A percentile compares a stretch with the other conserved stretches of the same genome.
Conservation (phyloP, 1,140 invertebrate species). For the Drosophila fuyamai region DNA sequence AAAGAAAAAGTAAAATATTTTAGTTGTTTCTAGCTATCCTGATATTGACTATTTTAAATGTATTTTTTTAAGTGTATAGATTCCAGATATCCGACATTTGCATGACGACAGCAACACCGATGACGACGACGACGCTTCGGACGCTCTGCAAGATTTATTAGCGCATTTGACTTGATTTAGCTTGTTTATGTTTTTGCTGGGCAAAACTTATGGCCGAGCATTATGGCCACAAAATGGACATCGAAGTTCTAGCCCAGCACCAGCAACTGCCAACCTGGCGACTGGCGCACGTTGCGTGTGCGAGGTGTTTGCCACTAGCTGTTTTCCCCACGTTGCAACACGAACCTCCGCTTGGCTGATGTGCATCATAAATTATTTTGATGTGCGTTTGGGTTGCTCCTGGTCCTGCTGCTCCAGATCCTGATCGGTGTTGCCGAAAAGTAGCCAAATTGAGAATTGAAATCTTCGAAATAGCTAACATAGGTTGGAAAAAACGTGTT, state of each 20-base stretch:
- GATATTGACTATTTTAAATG: no score
- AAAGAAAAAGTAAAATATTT: no score
- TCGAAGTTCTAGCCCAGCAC: slow-evolving; percentile 37
- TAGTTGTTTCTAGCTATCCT: no score
- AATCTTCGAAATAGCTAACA: not conserved
- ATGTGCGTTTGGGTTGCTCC: slow-evolving; percentile 66
- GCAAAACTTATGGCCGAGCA: slow-evolving; percentile 77
- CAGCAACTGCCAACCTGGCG: slow-evolving; percentile 12
- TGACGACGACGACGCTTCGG: slow-evolving; percentile 36
- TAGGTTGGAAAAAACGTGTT: no score
- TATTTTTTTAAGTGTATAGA: slow-evolving; percentile 15
- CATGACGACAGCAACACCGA: slow-evolving; percentile 52
- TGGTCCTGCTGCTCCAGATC: slow-evolving; percentile 3
- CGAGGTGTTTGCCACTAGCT: slow-evolving; percentile 30
- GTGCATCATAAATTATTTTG: slow-evolving; percentile 81
- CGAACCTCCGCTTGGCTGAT: slow-evolving; percentile 51
- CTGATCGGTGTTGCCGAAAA: slow-evolving; percentile 11
- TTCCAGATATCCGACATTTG: slow-evolving; percentile 58
- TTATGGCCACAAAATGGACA: slow-evolving; percentile 78
- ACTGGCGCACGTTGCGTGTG: slow-evolving; percentile 30
- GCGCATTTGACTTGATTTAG: slow-evolving; percentile 82
- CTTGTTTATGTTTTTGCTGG: slow-evolving; percentile 80
- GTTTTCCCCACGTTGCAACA: slow-evolving; percentile 25
- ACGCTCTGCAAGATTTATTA: slow-evolving; percentile 72
- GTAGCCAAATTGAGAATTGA: not conserved